These are phyloP conservation scores for Idaea dimidiata DNA, from an alignment of 2,888 invertebrate genomes.

Conservation along the genomic window DNA sequence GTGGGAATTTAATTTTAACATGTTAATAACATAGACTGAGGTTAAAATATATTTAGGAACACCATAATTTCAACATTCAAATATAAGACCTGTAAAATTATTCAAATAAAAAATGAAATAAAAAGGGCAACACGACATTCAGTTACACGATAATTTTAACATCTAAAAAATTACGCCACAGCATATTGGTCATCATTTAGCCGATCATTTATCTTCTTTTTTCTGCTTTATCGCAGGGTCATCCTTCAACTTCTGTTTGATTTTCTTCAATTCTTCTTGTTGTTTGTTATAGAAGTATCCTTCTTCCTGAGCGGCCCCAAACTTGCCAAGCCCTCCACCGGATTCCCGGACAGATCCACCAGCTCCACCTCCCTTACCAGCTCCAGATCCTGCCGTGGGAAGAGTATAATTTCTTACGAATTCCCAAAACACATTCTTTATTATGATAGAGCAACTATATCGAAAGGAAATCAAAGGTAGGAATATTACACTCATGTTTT, in stretches of 20 bases:
- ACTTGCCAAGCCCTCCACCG: slow-evolving; percentile 55
- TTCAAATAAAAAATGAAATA: background rate
- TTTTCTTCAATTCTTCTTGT: slow-evolving; percentile 47
- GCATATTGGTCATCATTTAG: background rate
- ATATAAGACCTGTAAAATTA: too few species aligned
- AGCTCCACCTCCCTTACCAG: slow-evolving; percentile 54
- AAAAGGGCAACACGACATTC: background rate
- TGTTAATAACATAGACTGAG: too few species aligned
- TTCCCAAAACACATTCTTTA: slow-evolving; percentile 13
- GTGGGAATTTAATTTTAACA: too few species aligned
- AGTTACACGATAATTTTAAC: background rate
- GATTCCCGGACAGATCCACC: slow-evolving; percentile 56
- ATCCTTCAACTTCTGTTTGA: slow-evolving; percentile 46
- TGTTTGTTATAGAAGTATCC: slow-evolving; percentile 58
- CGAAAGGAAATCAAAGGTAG: background rate
- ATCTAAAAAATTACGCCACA: background rate
- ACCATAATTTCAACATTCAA: too few species aligned
- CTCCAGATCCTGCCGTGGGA: slow-evolving; percentile 49
- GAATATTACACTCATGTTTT: background rate
- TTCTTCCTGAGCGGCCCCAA: slow-evolving; percentile 58
- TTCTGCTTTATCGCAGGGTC: slow-evolving; percentile 18
- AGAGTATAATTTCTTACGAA: slow-evolving; percentile 7
- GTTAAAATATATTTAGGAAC: too few species aligned
- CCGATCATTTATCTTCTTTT: slow-evolving; percentile 10
- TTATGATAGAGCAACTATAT: background rate